These are phyloP conservation scores for Bovichtus variegatus DNA, from an alignment of 2,797 vertebrate species.

Conservation along the genomic window DNA sequence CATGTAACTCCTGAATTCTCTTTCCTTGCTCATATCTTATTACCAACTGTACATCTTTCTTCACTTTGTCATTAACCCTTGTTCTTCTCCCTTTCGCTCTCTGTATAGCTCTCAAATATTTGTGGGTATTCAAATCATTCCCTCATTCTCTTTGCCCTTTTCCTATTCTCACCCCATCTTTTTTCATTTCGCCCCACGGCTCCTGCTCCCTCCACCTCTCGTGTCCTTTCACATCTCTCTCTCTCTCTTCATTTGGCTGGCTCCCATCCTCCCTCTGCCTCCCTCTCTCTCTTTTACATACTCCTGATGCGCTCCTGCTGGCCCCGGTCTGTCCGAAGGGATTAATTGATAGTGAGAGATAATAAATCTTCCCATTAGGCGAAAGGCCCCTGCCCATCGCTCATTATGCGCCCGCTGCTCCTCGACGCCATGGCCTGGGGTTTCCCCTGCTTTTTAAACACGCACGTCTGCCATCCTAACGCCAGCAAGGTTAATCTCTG, in stretches of 20 bases:
- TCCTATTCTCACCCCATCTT: conserved; percentile 33
- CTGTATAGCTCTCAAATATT: conserved; percentile 24
- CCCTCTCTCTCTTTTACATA: conserved; percentile 68
- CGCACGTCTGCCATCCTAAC: conserved; percentile 61
- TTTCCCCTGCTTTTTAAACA: conserved; percentile 75
- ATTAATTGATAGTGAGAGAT: conserved; percentile 88
- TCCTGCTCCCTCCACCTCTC: conserved; percentile 38
- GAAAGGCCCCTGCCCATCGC: conserved; percentile 74
- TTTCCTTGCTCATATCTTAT: background rate
- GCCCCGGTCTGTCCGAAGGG: conserved; percentile 78
- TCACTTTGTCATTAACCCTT: conserved; percentile 14
- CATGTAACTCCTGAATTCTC: conserved; percentile 15
- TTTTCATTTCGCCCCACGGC: conserved; percentile 53
- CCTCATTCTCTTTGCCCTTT: conserved; percentile 37
- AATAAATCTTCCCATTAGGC: conserved; percentile 87
- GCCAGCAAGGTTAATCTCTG: conserved; percentile 81
- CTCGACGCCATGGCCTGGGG: conserved; percentile 72
- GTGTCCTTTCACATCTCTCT: conserved; percentile 62
- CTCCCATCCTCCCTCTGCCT: conserved; percentile 40
- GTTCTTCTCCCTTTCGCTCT: conserved; percentile 9
- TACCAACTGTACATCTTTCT: background rate
- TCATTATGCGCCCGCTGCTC: conserved; percentile 81
- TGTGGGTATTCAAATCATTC: conserved; percentile 32
- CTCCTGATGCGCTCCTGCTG: conserved; percentile 72
- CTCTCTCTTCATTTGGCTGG: conserved; percentile 47